Conservation (phyloP, 1,140 invertebrate genomes). For the Drosophila pectinifera region DNA sequence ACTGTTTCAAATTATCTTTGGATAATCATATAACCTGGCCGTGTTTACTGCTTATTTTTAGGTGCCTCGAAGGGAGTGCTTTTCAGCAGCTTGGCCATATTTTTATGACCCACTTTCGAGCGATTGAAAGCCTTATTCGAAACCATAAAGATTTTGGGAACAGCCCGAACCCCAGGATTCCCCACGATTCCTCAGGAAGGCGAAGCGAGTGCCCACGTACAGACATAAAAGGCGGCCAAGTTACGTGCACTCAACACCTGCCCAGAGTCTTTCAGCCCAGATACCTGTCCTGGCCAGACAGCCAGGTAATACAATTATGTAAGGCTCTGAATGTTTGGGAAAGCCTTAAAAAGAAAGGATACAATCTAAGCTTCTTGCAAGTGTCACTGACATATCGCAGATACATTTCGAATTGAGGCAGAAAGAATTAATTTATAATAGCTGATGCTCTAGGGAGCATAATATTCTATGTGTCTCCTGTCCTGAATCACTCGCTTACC, state of each 20-base stretch:
- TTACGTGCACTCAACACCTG: constrained; percentile 72
- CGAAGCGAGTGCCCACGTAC: constrained; percentile 29
- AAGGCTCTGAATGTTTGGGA: too few species aligned
- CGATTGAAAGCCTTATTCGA: constrained; percentile 10
- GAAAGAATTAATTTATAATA: background rate
- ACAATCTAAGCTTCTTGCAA: too few species aligned
- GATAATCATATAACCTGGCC: too few species aligned
- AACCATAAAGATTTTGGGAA: constrained; percentile 30
- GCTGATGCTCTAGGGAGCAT: too few species aligned
- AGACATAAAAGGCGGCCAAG: constrained; percentile 53
- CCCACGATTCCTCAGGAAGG: background rate
- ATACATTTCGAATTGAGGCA: too few species aligned
- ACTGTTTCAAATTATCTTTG: too few species aligned
- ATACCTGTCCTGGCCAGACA: background rate
- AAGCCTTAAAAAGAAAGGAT: too few species aligned
- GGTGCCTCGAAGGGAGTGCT: background rate
- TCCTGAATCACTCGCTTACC: constrained; percentile 1
- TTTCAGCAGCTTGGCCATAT: constrained; percentile 1
- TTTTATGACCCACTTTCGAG: constrained; percentile 13
- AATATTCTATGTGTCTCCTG: too few species aligned
- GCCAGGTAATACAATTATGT: background rate
- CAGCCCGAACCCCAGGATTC: background rate
- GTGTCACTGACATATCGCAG: too few species aligned
- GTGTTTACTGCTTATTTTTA: background rate
- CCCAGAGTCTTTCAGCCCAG: constrained; percentile 15